Conservation (phyloP, 37 sponge, comb jelly and placozoan species). For the Beroe forskalii region DNA sequence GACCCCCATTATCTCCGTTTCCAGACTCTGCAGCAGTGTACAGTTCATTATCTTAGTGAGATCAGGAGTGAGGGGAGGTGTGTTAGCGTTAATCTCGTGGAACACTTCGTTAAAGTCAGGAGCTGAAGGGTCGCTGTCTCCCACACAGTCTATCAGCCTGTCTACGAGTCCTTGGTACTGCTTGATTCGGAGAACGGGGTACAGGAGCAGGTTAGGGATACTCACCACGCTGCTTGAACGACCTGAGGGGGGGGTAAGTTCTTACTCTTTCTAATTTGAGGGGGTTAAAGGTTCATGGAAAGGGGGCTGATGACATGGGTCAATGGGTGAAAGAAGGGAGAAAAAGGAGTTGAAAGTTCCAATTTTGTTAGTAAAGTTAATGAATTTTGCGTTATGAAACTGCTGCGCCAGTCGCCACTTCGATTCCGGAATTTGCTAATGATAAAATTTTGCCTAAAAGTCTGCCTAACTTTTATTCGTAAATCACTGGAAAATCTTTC, state of each 20-base stretch:
- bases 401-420: too few relatives aligned
- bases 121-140: not conserved
- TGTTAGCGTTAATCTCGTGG: constrained; percentile 24
- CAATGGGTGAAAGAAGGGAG: not conserved
- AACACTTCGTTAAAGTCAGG: constrained; percentile 53
- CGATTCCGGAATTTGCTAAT: too few relatives aligned
- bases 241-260: too few relatives aligned
- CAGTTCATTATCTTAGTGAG: constrained; percentile 51
- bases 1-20: constrained; percentile 3
- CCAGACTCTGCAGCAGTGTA: constrained; percentile 21
- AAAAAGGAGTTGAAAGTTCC: too few relatives aligned
- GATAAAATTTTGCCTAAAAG: too few relatives aligned
- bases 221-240: constrained; percentile 8
- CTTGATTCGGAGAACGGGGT: constrained; percentile 17
- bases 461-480: too few relatives aligned
- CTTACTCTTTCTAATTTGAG: too few relatives aligned
- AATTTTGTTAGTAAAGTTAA: too few relatives aligned
- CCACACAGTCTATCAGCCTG: not conserved
- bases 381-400: too few relatives aligned
- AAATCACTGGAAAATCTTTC: not conserved
- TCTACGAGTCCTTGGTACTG: constrained; percentile 25
- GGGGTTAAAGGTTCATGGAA: too few relatives aligned
- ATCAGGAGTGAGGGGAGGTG: not conserved
- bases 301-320: too few relatives aligned
- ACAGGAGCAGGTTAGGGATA: constrained; percentile 34